phyloP scores from a whole-genome alignment of 92 coral and sea anemone genomes.

The Paramuricea clavata region DNA sequence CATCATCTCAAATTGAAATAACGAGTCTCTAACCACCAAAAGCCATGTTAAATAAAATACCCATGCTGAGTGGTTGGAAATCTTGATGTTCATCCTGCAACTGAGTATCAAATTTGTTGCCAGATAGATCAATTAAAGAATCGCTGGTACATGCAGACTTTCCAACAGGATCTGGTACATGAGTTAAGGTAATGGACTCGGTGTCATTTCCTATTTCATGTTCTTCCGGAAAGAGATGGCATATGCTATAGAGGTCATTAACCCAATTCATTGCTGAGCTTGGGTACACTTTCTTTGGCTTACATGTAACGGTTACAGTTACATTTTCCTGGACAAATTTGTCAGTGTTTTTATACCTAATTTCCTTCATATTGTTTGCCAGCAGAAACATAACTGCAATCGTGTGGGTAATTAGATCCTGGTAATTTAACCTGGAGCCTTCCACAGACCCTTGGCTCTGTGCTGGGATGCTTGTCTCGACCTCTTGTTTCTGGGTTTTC shows the following conservation, averaged over 20 bases:
- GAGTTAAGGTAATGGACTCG: too few relatives aligned
- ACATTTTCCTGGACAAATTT: slow-evolving; percentile 24
- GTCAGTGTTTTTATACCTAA: slow-evolving; percentile 20
- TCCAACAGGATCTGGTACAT: slow-evolving; percentile 16
- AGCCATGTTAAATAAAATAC: neutral
- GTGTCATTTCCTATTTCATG: slow-evolving; percentile 24
- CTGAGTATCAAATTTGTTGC: too few relatives aligned
- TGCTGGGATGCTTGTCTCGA: slow-evolving; percentile 60
- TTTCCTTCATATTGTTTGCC: slow-evolving; percentile 30
- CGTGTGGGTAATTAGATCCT: slow-evolving; percentile 39
- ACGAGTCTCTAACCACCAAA: slow-evolving; percentile 31
- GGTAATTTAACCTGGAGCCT: slow-evolving; percentile 28
- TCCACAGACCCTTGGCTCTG: slow-evolving; percentile 40
- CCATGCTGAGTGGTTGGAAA: neutral
- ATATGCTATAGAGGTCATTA: slow-evolving; percentile 33
- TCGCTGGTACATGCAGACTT: neutral
- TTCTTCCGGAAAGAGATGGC: slow-evolving; percentile 33
- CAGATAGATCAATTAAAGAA: too few relatives aligned
- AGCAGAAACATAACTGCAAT: slow-evolving; percentile 31
- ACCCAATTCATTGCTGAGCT: slow-evolving; percentile 44
- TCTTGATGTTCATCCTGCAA: neutral
- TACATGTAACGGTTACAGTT: slow-evolving; percentile 38
- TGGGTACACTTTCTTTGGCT: slow-evolving; percentile 40
- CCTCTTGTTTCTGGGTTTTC: slow-evolving; percentile 57
- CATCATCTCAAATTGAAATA: slow-evolving; percentile 51